Evolutionary conservation across 2,888 invertebrate species (phyloP).

Genomic region (Spialia ferax): DNA sequence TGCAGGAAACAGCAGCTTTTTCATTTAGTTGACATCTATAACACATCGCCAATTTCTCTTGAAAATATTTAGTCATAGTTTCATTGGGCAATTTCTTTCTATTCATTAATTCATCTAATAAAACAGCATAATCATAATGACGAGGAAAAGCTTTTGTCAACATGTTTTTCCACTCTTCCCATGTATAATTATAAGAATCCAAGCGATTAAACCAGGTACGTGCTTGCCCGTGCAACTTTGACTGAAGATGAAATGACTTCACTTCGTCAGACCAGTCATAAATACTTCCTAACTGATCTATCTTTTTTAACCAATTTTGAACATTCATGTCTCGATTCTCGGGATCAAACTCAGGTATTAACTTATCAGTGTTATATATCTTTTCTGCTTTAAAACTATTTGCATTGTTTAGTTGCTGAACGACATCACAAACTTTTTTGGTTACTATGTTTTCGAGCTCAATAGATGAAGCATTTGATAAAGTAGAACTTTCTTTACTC

Average conservation of each 20-base stretch:
- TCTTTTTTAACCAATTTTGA: slow-evolving; percentile 43
- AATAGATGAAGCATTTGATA: no score
- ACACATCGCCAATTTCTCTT: slow-evolving; percentile 20
- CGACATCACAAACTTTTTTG: no score
- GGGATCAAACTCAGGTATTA: slow-evolving; percentile 32
- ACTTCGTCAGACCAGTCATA: slow-evolving; percentile 45
- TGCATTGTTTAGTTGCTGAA: no score
- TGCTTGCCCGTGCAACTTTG: slow-evolving; percentile 48
- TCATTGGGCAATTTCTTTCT: slow-evolving; percentile 14
- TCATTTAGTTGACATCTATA: neutral
- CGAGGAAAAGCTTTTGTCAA: neutral
- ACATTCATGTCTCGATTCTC: slow-evolving; percentile 32
- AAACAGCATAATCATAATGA: neutral
- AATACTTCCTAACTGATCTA: slow-evolving; percentile 45
- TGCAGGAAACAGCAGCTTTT: neutral
- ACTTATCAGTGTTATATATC: no score
- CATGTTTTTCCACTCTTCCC: slow-evolving; percentile 3
- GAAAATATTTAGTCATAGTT: slow-evolving; percentile 12
- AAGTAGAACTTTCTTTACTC: no score
- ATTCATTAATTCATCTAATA: neutral
- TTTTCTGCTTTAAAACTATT: no score
- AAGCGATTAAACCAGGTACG: slow-evolving; percentile 48
- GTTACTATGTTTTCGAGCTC: no score
- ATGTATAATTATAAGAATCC: neutral
- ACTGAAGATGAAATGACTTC: slow-evolving; percentile 43